These are phyloP conservation scores for Ericerus pela DNA, from an alignment of 1,140 invertebrate species.

Conservation along the genomic window DNA sequence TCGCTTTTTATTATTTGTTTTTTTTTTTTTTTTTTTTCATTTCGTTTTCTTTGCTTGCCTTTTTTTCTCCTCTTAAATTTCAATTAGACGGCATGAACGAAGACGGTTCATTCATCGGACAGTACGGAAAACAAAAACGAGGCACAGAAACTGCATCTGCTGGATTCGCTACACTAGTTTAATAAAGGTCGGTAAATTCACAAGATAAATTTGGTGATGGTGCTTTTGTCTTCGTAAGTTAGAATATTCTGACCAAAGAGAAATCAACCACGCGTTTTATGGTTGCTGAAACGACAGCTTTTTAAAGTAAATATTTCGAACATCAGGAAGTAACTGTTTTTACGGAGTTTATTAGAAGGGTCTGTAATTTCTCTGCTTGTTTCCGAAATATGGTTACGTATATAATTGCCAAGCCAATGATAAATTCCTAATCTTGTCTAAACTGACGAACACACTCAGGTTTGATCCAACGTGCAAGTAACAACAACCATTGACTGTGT, in stretches of 20 bases:
- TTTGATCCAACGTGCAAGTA: too few relatives aligned
- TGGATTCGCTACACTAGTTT: slow-evolving; percentile 62
- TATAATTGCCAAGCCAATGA: not conserved
- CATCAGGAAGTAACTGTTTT: too few relatives aligned
- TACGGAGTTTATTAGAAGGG: not conserved
- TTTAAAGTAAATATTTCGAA: too few relatives aligned
- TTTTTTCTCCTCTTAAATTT: slow-evolving; percentile 23
- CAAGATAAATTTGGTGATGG: not conserved
- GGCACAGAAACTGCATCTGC: slow-evolving; percentile 56
- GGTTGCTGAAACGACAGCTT: too few relatives aligned
- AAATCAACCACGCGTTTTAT: too few relatives aligned
- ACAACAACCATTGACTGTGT: too few relatives aligned
- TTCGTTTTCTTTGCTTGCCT: slow-evolving; percentile 24
- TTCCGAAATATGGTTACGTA: not conserved
- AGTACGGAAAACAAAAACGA: slow-evolving; percentile 63
- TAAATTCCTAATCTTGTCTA: not conserved
- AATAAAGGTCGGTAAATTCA: slow-evolving; percentile 25
- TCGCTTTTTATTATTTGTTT: slow-evolving; percentile 20
- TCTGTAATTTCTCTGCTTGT: not conserved
- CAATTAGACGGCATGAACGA: slow-evolving; percentile 77
- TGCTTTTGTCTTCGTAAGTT: not conserved
- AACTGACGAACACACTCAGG: too few relatives aligned
- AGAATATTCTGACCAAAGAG: not conserved
- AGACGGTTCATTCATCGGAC: slow-evolving; percentile 96
- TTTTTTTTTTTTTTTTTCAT: slow-evolving; percentile 27